These are phyloP conservation scores for Gerris lacustris DNA, from an alignment of 2,888 invertebrate species.

Conservation along the genomic window DNA sequence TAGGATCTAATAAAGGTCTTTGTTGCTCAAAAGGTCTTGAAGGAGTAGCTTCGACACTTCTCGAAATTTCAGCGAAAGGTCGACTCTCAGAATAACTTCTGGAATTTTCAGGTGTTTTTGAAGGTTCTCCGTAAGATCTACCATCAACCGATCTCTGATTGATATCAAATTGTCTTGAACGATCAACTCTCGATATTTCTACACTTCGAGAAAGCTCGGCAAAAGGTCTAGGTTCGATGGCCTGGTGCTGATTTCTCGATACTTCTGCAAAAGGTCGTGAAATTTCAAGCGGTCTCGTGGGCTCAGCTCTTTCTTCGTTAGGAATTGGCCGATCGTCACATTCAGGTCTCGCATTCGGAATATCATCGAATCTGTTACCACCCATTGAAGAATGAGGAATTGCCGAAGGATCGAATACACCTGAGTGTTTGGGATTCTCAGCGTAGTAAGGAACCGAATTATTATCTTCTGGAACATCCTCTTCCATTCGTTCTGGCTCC, in stretches of 20 bases:
- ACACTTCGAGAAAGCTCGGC: neutral
- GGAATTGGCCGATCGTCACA: too few relatives aligned
- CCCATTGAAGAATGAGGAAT: neutral
- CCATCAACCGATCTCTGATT: neutral
- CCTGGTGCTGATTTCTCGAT: neutral
- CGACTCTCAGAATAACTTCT: neutral
- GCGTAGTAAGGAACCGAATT: neutral
- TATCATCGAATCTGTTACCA: neutral
- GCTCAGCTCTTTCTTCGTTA: neutral
- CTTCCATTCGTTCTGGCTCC: neutral
- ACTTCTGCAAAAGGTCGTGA: conserved; percentile 2
- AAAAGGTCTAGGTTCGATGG: neutral
- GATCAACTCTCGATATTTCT: neutral
- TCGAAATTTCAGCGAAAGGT: neutral
- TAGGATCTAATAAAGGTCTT: neutral
- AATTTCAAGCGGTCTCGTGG: neutral
- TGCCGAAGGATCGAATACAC: neutral
- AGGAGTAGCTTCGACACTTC: neutral
- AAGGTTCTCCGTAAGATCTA: neutral
- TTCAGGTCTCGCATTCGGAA: too few relatives aligned
- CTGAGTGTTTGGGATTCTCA: neutral
- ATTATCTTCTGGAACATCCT: neutral
- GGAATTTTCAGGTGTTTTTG: neutral
- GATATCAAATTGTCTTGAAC: neutral
- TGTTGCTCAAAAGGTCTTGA: neutral